Evolutionary conservation across 2,797 vertebrate species (phyloP).

Genomic region (Oryzias sinensis): DNA sequence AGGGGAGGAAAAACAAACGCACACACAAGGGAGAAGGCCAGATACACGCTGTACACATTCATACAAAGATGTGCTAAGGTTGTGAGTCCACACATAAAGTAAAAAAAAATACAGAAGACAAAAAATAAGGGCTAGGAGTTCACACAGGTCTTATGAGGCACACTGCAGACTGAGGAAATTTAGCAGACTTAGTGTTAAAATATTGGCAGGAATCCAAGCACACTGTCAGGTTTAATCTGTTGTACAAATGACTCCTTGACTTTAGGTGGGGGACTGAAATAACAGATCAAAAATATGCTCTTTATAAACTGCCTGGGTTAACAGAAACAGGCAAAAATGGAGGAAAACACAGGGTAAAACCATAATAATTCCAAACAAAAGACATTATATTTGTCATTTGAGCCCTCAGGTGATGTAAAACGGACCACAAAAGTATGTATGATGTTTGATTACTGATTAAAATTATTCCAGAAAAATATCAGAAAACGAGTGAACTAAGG

Average conservation of each 20-base stretch:
- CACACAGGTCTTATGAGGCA: neutral
- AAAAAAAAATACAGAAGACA: conserved; percentile 30
- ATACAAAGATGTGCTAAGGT: conserved; percentile 2
- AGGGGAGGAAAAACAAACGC: neutral
- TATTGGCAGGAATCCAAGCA: conserved; percentile 20
- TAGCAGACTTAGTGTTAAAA: conserved; percentile 27
- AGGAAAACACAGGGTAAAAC: neutral
- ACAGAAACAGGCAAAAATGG: conserved; percentile 3
- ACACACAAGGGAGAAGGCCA: conserved; percentile 5
- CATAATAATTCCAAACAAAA: neutral
- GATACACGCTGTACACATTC: conserved; percentile 6
- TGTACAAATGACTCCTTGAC: conserved; percentile 31
- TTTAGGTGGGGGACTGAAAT: conserved; percentile 26
- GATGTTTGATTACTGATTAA: neutral
- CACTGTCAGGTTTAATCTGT: conserved; percentile 37
- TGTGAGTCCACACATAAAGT: conserved; percentile 1
- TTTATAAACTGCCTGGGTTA: conserved; percentile 2
- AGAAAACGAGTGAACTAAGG: too few relatives aligned
- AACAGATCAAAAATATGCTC: conserved; percentile 1
- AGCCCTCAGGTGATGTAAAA: conserved; percentile 38
- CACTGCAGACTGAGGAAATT: conserved; percentile 22
- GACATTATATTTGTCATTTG: conserved; percentile 10
- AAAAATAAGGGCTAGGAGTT: conserved; percentile 18
- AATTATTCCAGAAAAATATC: too few relatives aligned
- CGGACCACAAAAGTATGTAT: conserved; percentile 32